Percentiles rank a stretch among this genome's conserved stretches.
These are phyloP conservation scores for Catharus minimus DNA, from an alignment of 2,113 vertebrate genomes.

Conservation along the genomic window DNA sequence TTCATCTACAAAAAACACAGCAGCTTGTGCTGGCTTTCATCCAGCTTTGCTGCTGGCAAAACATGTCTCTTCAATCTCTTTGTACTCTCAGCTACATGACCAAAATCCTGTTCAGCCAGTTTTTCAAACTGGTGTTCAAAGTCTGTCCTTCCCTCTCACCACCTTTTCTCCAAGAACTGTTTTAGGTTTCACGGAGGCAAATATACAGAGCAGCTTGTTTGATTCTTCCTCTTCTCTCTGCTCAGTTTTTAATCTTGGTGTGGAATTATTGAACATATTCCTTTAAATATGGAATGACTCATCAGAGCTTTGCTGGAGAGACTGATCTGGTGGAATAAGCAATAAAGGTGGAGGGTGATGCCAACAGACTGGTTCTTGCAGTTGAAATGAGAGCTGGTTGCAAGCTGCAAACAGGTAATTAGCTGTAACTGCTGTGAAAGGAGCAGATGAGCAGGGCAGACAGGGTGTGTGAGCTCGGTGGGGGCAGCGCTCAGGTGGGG, in stretches of 20 bases:
- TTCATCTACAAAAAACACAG: constrained; percentile 5
- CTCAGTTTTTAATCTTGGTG: neutral
- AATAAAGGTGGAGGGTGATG: neutral
- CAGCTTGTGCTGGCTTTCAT: constrained; percentile 27
- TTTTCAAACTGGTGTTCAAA: constrained; percentile 39
- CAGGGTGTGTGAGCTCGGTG: neutral
- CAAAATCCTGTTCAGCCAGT: constrained; percentile 61
- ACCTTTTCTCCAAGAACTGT: neutral
- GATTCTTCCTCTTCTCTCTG: neutral
- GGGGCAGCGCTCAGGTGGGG: neutral
- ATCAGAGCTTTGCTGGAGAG: neutral
- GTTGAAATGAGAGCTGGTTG: neutral
- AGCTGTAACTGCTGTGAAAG: neutral
- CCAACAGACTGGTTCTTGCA: neutral
- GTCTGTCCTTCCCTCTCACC: neutral
- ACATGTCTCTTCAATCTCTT: constrained; percentile 14
- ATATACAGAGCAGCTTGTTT: neutral
- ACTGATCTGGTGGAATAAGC: neutral
- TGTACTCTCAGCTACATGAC: constrained; percentile 35
- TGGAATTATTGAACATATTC: neutral
- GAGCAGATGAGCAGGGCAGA: neutral
- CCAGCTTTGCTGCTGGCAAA: constrained; percentile 49
- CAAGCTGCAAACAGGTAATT: neutral
- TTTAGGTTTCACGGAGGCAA: neutral
- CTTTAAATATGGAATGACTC: neutral